A percentile compares a stretch with the other conserved stretches of the same genome.
phyloP scores from a whole-genome alignment of 2,113 vertebrate species.

The Daboia siamensis region DNA sequence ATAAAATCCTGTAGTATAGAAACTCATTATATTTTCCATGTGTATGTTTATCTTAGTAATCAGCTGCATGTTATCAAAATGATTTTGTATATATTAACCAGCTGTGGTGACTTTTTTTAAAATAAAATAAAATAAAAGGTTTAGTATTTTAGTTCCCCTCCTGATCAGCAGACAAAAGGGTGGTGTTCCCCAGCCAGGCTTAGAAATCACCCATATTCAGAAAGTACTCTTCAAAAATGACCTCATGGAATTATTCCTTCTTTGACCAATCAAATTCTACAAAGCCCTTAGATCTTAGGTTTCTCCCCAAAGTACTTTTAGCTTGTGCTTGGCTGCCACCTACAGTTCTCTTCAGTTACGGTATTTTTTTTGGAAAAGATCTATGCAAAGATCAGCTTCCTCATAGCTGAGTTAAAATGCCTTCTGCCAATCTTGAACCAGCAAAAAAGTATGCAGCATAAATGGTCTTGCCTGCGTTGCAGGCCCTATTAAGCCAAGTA shows the following conservation, averaged over 20 bases:
- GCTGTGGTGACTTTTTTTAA: neutral
- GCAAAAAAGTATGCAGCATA: neutral
- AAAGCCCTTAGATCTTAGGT: neutral
- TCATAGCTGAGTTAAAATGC: neutral
- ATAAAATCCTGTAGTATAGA: neutral
- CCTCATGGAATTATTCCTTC: neutral
- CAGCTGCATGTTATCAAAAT: neutral
- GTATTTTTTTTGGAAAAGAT: slow-evolving; percentile 30
- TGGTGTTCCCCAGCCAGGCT: neutral
- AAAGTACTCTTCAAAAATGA: neutral
- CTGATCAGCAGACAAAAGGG: neutral
- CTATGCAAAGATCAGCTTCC: neutral
- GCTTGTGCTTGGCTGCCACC: slow-evolving; percentile 59
- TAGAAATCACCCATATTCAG: neutral
- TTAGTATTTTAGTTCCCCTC: neutral
- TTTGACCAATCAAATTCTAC: neutral
- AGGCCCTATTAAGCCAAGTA: neutral
- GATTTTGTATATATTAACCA: neutral
- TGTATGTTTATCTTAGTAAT: neutral
- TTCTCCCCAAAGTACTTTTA: slow-evolving; percentile 12
- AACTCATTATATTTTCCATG: neutral
- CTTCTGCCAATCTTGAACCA: neutral
- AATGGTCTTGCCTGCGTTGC: neutral
- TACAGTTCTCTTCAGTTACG: slow-evolving; percentile 43
- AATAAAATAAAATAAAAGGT: neutral